Percentiles rank a stretch among this genome's conserved stretches.
Evolutionary conservation across 2,888 invertebrate genomes (phyloP).

Genomic region (Hoplodrina ambigua): DNA sequence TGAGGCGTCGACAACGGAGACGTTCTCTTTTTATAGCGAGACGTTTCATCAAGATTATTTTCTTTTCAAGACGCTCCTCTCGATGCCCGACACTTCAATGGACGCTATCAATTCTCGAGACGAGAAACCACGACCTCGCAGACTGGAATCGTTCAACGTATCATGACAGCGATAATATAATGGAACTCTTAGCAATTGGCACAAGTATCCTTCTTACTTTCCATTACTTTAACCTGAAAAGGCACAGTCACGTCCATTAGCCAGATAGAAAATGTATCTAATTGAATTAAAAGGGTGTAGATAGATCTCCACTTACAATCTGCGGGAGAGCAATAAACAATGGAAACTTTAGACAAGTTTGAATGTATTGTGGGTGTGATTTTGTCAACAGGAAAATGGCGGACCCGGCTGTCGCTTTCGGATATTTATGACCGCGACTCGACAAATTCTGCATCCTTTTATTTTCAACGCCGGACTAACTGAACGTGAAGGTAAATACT

Average conservation of each 20-base stretch:
- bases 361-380: conserved; percentile 87
- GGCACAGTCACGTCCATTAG: conserved; percentile 65
- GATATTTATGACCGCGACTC: conserved; percentile 86
- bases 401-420: conserved; percentile 83
- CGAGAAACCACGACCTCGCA: conserved; percentile 60
- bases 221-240: conserved; percentile 50
- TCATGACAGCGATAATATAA: conserved; percentile 55
- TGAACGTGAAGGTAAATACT: conserved; percentile 79
- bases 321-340: conserved; percentile 80
- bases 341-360: conserved; percentile 87
- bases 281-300: conserved; percentile 77
- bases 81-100: conserved; percentile 73
- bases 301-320: conserved; percentile 77
- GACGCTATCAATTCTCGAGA: conserved; percentile 77
- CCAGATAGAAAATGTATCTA: conserved; percentile 64
- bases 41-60: conserved; percentile 87
- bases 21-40: conserved; percentile 80
- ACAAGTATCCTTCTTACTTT: conserved; percentile 27
- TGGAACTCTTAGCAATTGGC: conserved; percentile 35
- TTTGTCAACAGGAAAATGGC: conserved; percentile 90
- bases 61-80: conserved; percentile 79
- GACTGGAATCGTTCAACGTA: conserved; percentile 49
- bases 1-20: conserved; percentile 71
- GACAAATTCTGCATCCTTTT: conserved; percentile 87
- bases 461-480: conserved; percentile 81